These are phyloP conservation scores for Rhinolophus sinicus DNA, from an alignment of 2,113 vertebrate species.

Conservation along the genomic window DNA sequence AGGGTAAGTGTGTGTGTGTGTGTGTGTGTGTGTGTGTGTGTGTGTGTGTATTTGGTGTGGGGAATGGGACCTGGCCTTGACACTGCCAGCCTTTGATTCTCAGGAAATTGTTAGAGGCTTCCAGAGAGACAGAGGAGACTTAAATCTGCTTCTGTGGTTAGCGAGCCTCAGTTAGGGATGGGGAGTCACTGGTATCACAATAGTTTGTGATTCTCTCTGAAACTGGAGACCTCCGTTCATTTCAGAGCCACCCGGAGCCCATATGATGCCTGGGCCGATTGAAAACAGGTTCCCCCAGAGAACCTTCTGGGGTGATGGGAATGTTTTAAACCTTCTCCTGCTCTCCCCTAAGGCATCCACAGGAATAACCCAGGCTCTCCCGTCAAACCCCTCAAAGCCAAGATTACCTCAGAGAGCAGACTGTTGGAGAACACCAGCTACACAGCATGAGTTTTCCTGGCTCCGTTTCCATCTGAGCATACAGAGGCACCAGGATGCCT, in stretches of 20 bases:
- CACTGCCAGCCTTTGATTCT: background rate
- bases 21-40: background rate
- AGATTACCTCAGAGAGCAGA: background rate
- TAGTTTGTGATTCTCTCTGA: conserved; percentile 16
- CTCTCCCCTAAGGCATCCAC: background rate
- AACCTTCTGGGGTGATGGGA: background rate
- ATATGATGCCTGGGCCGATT: background rate
- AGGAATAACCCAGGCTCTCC: background rate
- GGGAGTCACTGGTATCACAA: background rate
- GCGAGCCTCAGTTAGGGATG: background rate
- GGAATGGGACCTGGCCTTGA: background rate
- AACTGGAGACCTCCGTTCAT: background rate
- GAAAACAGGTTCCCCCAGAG: background rate
- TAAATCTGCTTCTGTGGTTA: background rate
- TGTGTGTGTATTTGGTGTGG: too few species aligned
- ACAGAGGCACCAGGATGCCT: background rate
- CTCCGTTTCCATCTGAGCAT: background rate
- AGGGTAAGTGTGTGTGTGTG: background rate
- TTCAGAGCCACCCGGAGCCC: background rate
- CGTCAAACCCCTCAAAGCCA: background rate
- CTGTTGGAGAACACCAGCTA: background rate
- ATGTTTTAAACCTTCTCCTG: background rate
- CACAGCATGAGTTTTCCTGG: background rate
- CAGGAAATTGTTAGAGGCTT: background rate
- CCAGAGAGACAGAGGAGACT: background rate